Evolutionary conservation across 2,797 vertebrate species (phyloP).

Genomic region (Galaxias olidus): DNA sequence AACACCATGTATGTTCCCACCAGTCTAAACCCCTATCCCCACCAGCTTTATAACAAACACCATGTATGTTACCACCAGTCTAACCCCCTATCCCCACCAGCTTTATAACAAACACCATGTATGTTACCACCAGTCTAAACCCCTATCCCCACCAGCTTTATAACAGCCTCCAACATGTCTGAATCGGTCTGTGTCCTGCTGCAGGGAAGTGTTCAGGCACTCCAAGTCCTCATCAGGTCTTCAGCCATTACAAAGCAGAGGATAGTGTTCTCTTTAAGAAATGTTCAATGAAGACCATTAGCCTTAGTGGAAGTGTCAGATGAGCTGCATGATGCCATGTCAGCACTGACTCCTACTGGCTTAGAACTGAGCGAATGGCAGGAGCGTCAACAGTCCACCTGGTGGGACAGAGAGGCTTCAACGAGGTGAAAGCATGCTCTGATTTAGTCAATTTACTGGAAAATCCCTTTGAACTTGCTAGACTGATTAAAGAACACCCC

Average conservation of each 20-base stretch:
- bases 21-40: too few species aligned
- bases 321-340: constrained; percentile 22
- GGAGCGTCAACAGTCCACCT: constrained; percentile 19
- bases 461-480: constrained; percentile 18
- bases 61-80: too few species aligned
- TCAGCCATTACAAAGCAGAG: constrained; percentile 21
- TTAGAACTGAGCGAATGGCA: constrained; percentile 18
- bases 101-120: too few species aligned
- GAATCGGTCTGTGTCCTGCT: too few species aligned
- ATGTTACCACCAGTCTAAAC: too few species aligned
- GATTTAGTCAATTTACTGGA: constrained; percentile 7
- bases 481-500: neutral
- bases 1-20: too few species aligned
- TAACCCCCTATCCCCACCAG: too few species aligned
- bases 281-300: constrained; percentile 24
- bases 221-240: constrained; percentile 16
- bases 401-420: constrained; percentile 21
- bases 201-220: too few species aligned
- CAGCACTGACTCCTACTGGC: constrained; percentile 17
- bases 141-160: too few species aligned
- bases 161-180: too few species aligned
- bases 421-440: constrained; percentile 10
- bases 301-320: constrained; percentile 15
- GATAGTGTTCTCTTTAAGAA: constrained; percentile 22
- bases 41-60: too few species aligned